Percentiles rank a stretch among this genome's conserved stretches.
Conservation (phyloP, 92 coral and sea anemone species). For the Phymanthus crucifer region DNA sequence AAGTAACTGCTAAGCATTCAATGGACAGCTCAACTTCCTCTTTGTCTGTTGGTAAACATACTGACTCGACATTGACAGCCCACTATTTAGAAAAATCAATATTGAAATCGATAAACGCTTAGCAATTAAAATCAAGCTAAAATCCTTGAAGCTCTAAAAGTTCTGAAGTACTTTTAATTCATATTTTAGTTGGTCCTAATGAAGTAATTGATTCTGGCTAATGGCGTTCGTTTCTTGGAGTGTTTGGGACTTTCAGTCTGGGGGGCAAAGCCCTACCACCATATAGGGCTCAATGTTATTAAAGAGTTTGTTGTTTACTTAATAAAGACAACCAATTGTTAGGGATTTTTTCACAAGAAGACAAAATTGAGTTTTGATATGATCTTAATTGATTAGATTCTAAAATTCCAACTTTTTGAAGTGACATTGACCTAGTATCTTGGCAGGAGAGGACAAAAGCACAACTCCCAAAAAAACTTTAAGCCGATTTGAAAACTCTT, state of each 20-base stretch:
- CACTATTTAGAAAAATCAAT: constrained; percentile 6
- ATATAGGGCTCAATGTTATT: neutral
- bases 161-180: neutral
- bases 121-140: neutral
- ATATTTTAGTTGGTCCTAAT: neutral
- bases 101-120: neutral
- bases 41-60: neutral
- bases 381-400: constrained; percentile 18
- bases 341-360: neutral
- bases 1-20: neutral
- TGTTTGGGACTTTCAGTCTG: neutral
- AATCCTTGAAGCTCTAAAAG: neutral
- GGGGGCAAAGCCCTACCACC: neutral
- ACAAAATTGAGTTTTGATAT: constrained; percentile 25
- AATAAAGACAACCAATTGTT: neutral
- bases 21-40: neutral
- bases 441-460: neutral
- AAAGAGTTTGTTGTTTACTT: neutral
- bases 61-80: neutral
- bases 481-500: neutral
- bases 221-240: neutral
- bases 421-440: neutral
- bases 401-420: neutral
- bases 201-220: neutral
- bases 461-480: neutral